phyloP scores from a whole-genome alignment of 2,888 invertebrate genomes.

The Caenorhabditis angaria region DNA sequence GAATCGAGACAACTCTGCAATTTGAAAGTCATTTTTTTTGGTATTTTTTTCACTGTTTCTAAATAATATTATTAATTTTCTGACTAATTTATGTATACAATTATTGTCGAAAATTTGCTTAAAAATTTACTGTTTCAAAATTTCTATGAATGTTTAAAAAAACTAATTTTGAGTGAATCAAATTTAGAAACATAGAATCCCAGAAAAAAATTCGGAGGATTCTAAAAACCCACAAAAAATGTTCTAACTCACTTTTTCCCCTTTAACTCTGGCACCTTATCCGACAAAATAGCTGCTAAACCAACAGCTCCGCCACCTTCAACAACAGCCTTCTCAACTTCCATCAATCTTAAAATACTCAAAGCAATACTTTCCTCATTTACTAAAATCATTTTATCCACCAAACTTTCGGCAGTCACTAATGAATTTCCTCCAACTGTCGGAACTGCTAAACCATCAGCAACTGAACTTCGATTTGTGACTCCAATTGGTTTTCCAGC shows the following conservation, averaged over 20 bases:
- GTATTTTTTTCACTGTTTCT: no score
- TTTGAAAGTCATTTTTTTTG: constrained; percentile 17
- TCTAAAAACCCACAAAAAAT: no score
- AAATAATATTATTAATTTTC: no score
- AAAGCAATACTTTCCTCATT: constrained; percentile 75
- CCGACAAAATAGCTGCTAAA: constrained; percentile 85
- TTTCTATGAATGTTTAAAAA: no score
- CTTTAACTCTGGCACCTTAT: constrained; percentile 82
- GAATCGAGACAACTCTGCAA: constrained; percentile 75
- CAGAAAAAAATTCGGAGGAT: no score
- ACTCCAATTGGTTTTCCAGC: constrained; percentile 80
- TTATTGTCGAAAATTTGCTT: no score
- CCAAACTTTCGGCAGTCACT: constrained; percentile 79
- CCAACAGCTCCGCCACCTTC: constrained; percentile 90
- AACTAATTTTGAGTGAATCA: no score
- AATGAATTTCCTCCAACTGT: constrained; percentile 87
- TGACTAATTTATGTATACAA: no score
- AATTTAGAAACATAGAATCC: no score
- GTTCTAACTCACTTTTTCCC: constrained; percentile 78
- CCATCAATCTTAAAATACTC: constrained; percentile 75
- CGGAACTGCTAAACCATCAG: constrained; percentile 87
- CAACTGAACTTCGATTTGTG: constrained; percentile 81
- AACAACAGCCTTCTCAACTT: constrained; percentile 79
- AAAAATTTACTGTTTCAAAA: no score
- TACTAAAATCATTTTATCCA: constrained; percentile 77